A percentile compares a stretch with the other conserved stretches of the same genome.
These are phyloP conservation scores for Choristoneura fumiferana DNA, from an alignment of 1,140 invertebrate species.

Conservation along the genomic window DNA sequence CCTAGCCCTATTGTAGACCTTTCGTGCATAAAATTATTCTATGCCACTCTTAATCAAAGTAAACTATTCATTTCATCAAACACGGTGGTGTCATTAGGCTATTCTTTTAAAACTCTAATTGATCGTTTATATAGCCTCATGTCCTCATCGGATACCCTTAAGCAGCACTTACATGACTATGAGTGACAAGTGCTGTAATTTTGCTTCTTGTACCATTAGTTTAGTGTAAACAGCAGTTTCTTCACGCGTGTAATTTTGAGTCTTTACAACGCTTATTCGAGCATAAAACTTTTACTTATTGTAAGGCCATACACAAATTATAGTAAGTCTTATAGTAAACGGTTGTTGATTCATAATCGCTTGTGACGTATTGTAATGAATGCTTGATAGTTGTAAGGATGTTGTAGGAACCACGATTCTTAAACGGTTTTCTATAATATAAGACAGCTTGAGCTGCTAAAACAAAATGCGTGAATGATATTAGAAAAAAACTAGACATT, in stretches of 20 bases:
- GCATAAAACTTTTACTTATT: constrained; percentile 27
- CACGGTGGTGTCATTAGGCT: not conserved
- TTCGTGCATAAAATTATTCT: no score
- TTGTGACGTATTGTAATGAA: not conserved
- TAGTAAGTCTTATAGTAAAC: not conserved
- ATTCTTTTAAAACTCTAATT: no score
- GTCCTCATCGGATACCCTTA: not conserved
- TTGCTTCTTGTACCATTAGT: constrained; percentile 41
- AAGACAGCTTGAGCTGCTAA: no score
- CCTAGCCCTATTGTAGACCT: no score
- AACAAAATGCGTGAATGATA: no score
- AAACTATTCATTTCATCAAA: constrained; percentile 7
- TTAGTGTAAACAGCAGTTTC: constrained; percentile 43
- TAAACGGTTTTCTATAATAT: no score
- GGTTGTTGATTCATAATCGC: not conserved
- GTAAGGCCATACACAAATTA: not conserved
- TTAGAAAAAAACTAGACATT: no score
- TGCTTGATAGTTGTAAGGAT: not conserved
- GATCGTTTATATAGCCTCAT: no score
- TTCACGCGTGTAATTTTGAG: constrained; percentile 54
- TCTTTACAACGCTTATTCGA: constrained; percentile 43
- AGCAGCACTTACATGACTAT: constrained; percentile 22
- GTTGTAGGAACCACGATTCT: not conserved
- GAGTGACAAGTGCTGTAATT: constrained; percentile 49
- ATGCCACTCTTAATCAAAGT: no score